A percentile compares a stretch with the other conserved stretches of the same genome.
Evolutionary conservation across 1,140 invertebrate species (phyloP).

Genomic region (Pseudoatta argentina): DNA sequence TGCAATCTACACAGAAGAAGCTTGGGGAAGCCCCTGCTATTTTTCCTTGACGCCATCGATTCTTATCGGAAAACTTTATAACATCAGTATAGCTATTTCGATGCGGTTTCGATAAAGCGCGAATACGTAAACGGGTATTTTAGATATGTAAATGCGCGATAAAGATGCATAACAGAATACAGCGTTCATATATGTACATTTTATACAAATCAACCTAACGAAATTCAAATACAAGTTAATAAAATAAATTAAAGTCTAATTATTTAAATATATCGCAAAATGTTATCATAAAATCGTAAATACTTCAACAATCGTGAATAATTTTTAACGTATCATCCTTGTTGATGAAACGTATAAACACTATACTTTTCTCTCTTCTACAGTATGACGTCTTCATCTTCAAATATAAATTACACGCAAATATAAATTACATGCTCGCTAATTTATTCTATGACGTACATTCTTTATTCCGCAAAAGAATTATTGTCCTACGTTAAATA

Average conservation of each 20-base stretch:
- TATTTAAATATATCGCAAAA: neutral
- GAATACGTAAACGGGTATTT: neutral
- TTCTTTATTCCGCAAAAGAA: neutral
- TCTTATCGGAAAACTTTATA: conserved; percentile 60
- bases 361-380: neutral
- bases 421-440: neutral
- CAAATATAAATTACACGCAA: conserved; percentile 27
- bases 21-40: conserved; percentile 65
- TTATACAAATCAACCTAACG: neutral
- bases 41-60: conserved; percentile 56
- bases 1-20: conserved; percentile 40
- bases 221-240: conserved; percentile 33
- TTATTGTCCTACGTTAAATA: neutral
- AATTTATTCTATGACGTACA: conserved; percentile 14
- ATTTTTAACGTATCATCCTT: neutral
- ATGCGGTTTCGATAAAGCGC: conserved; percentile 53
- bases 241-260: neutral
- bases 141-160: conserved; percentile 27
- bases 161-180: conserved; percentile 12
- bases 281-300: conserved; percentile 6
- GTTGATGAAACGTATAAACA: neutral
- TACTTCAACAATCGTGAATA: neutral
- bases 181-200: neutral
- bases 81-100: conserved; percentile 39
- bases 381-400: neutral